A percentile compares a stretch with the other conserved stretches of the same genome.
Evolutionary conservation across 2,888 invertebrate genomes (phyloP).

Genomic region (Brenthis ino): DNA sequence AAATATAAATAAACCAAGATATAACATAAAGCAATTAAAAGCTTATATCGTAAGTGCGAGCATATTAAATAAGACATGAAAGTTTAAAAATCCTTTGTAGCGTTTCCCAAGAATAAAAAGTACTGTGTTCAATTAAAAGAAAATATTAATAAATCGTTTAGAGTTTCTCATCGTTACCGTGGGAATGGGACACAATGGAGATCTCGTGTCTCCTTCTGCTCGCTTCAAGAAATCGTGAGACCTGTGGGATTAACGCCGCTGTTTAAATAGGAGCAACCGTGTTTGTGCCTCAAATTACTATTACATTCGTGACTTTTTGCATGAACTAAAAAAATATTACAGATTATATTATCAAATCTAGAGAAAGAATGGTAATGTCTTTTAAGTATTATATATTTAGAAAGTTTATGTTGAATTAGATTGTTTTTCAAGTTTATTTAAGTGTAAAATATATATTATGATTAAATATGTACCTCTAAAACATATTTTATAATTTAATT

Average conservation of each 20-base stretch:
- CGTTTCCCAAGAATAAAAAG: slow-evolving; percentile 31
- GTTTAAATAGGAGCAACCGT: slow-evolving; percentile 49
- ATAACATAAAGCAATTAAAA: too few species aligned
- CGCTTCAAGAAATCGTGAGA: slow-evolving; percentile 64
- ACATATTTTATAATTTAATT: too few species aligned
- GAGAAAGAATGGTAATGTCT: too few species aligned
- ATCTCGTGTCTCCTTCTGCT: slow-evolving; percentile 49
- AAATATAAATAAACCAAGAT: neutral
- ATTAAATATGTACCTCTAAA: too few species aligned
- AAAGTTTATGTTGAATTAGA: too few species aligned
- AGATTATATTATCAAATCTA: too few species aligned
- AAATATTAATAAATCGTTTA: slow-evolving; percentile 56
- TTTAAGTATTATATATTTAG: too few species aligned
- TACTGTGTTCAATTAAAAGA: slow-evolving; percentile 39
- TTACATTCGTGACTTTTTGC: slow-evolving; percentile 29
- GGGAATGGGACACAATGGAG: slow-evolving; percentile 67
- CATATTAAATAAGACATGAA: slow-evolving; percentile 4
- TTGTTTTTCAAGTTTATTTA: too few species aligned
- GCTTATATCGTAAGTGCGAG: too few species aligned
- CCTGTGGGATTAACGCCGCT: slow-evolving; percentile 49
- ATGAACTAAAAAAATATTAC: too few species aligned
- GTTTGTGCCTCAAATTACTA: slow-evolving; percentile 44
- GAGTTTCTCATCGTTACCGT: slow-evolving; percentile 57
- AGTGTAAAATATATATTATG: too few species aligned
- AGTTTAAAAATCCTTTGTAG: slow-evolving; percentile 27